These are phyloP conservation scores for Leptodactylus fallax DNA, from an alignment of 2,797 vertebrate species.

Conservation along the genomic window DNA sequence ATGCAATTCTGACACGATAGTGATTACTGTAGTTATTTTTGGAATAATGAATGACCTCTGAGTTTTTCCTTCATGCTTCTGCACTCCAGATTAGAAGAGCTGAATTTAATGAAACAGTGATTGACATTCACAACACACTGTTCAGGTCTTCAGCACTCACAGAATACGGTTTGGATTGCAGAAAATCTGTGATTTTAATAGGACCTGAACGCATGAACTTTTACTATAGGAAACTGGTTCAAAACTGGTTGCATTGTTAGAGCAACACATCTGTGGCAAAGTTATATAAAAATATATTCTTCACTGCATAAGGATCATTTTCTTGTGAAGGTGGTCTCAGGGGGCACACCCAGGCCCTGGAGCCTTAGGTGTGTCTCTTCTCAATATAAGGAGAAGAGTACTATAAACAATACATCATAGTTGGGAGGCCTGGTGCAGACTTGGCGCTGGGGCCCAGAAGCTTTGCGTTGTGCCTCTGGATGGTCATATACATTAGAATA, in stretches of 20 bases:
- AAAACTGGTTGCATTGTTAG: not conserved
- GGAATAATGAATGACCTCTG: not conserved
- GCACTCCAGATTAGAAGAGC: conserved; percentile 6
- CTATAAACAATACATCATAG: no score
- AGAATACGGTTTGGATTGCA: no score
- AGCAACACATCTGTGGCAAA: not conserved
- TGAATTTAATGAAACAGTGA: not conserved
- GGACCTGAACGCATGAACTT: not conserved
- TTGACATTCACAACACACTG: not conserved
- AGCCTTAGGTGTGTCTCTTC: no score
- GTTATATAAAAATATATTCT: not conserved
- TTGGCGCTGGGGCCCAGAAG: no score
- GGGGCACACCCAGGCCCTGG: no score
- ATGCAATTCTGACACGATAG: conserved; percentile 21
- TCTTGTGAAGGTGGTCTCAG: no score
- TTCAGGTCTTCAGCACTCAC: conserved; percentile 13
- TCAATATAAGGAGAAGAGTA: no score
- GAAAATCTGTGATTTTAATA: not conserved
- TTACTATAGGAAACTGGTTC: not conserved
- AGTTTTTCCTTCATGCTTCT: conserved; percentile 20
- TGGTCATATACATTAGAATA: no score
- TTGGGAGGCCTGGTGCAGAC: no score
- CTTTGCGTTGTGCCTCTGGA: no score
- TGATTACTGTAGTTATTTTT: not conserved
- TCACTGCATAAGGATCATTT: not conserved